Conservation (phyloP, 1,140 invertebrate genomes). For the Globodera rostochiensis region DNA sequence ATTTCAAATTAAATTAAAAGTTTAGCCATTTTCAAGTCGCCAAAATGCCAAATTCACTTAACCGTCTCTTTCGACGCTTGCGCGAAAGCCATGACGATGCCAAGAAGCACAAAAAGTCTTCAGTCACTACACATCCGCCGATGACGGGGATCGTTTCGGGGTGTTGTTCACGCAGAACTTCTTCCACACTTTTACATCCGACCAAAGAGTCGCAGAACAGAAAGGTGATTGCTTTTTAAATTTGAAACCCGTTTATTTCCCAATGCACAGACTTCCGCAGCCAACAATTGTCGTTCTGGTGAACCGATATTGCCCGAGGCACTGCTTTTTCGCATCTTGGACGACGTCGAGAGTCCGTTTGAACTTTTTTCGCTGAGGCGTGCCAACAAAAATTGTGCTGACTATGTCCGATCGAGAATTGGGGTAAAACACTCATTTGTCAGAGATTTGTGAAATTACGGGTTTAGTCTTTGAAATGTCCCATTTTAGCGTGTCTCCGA, state of each 20-base stretch:
- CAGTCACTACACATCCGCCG: too few relatives aligned
- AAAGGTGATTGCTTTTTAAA: background rate
- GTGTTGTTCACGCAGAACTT: conserved; percentile 28
- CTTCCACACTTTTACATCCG: background rate
- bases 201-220: background rate
- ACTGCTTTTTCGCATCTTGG: conserved; percentile 16
- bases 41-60: conserved; percentile 10
- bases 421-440: background rate
- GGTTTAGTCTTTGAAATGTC: background rate
- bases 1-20: background rate
- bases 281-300: background rate
- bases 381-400: background rate
- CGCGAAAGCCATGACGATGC: background rate
- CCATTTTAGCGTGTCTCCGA: conserved; percentile 23
- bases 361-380: conserved; percentile 12
- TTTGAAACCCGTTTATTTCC: background rate
- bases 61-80: conserved; percentile 6
- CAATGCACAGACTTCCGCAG: background rate
- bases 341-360: conserved; percentile 21
- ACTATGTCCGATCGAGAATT: conserved; percentile 20
- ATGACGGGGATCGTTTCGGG: background rate
- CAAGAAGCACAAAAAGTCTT: background rate
- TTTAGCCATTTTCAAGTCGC: background rate
- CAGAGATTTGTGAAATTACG: background rate
- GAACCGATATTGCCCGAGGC: conserved; percentile 6